Conservation (phyloP, 2,888 invertebrate species). For the Aproaerema taeniolella region DNA sequence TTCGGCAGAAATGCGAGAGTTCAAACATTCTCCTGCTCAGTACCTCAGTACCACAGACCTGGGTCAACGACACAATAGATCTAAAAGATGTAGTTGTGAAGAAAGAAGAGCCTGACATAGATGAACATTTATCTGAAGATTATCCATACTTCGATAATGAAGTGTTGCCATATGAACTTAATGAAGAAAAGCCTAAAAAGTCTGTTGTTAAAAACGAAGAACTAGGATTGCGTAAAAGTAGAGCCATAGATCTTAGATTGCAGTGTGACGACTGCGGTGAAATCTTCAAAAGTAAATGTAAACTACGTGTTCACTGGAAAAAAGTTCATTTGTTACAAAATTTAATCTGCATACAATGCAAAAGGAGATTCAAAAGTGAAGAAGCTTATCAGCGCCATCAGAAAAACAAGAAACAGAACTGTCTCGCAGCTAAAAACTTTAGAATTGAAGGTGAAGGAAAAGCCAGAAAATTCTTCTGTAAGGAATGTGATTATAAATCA, state of each 20-base stretch:
- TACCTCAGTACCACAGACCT: too few species aligned
- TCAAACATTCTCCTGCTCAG: too few species aligned
- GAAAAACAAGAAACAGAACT: constrained; percentile 28
- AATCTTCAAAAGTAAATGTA: constrained; percentile 37
- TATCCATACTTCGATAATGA: constrained; percentile 9
- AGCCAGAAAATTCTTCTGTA: constrained; percentile 37
- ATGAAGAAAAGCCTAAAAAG: too few species aligned
- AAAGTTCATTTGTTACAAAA: constrained; percentile 26
- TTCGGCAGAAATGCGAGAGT: constrained; percentile 50
- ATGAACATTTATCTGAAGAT: constrained; percentile 5
- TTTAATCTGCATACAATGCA: constrained; percentile 31
- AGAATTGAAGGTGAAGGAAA: constrained; percentile 42
- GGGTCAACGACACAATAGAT: too few species aligned
- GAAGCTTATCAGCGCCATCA: constrained; percentile 37
- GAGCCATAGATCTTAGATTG: constrained; percentile 32
- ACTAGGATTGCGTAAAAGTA: constrained; percentile 21
- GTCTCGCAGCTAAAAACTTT: constrained; percentile 28
- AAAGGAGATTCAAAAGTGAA: constrained; percentile 36
- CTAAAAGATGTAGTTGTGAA: constrained; percentile 24
- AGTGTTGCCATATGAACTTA: too few species aligned
- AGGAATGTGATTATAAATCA: constrained; percentile 44
- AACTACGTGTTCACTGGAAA: constrained; percentile 40
- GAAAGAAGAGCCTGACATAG: constrained; percentile 24
- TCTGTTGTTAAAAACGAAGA: not conserved
- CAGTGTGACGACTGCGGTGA: constrained; percentile 41